Conservation (phyloP, 2,888 invertebrate genomes). For the Catocala sponsa region DNA sequence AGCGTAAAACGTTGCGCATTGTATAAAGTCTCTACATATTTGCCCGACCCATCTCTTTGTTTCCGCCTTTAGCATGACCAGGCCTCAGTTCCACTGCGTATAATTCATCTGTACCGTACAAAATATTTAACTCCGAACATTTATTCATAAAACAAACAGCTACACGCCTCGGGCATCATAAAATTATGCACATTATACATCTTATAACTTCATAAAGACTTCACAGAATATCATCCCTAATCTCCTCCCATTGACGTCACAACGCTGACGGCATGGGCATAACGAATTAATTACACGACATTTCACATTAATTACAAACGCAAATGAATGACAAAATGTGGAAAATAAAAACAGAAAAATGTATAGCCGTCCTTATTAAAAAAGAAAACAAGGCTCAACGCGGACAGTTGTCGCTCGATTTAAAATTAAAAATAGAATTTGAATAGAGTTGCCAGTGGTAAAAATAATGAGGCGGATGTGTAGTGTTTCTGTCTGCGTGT, state of each 20-base stretch:
- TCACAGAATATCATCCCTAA: conserved; percentile 9
- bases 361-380: conserved; percentile 5
- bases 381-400: conserved; percentile 24
- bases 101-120: too few species aligned
- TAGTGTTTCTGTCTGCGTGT: conserved; percentile 32
- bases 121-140: too few species aligned
- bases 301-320: conserved; percentile 41
- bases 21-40: too few species aligned
- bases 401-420: conserved; percentile 35
- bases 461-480: conserved; percentile 52
- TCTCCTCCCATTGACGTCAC: conserved; percentile 1
- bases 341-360: conserved; percentile 1
- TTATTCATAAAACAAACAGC: too few species aligned
- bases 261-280: conserved; percentile 30
- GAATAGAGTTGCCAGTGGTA: conserved; percentile 47
- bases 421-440: conserved; percentile 40
- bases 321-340: conserved; percentile 6
- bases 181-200: conserved; percentile 4
- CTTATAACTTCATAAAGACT: conserved; percentile 3
- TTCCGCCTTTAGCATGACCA: too few species aligned
- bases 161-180: neutral
- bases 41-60: too few species aligned
- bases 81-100: too few species aligned
- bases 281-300: conserved; percentile 45
- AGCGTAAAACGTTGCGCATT: too few species aligned